Percentiles rank a stretch among this genome's conserved stretches.
Evolutionary conservation across 2,797 vertebrate genomes (phyloP).

Genomic region (Chanos chanos): DNA sequence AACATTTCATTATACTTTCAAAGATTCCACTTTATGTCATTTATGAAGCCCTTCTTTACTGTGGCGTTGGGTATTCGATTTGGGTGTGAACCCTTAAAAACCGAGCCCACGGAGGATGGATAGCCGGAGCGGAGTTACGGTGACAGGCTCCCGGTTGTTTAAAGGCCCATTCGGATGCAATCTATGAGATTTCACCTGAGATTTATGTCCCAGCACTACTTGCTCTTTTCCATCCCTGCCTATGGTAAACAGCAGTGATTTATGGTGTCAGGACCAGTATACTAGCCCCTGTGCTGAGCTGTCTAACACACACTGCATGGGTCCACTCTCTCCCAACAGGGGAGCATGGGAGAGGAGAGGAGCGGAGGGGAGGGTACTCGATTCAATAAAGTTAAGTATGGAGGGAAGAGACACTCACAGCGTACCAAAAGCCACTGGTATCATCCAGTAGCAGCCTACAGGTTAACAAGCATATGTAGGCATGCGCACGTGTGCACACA

Average conservation of each 20-base stretch:
- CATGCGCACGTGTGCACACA: too few species aligned
- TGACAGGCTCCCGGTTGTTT: constrained; percentile 62
- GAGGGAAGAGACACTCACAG: too few species aligned
- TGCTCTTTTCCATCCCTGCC: constrained; percentile 41
- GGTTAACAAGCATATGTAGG: too few species aligned
- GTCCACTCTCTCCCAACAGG: background rate
- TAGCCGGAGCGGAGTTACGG: constrained; percentile 44
- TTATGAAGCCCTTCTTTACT: too few species aligned
- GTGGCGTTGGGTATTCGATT: too few species aligned
- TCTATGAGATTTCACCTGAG: constrained; percentile 61
- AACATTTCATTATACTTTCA: too few species aligned
- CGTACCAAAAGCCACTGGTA: too few species aligned
- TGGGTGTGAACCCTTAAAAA: constrained; percentile 44
- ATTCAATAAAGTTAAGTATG: too few species aligned
- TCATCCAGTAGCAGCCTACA: too few species aligned
- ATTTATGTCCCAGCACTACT: constrained; percentile 59
- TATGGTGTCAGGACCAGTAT: constrained; percentile 50
- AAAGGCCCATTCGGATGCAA: constrained; percentile 69
- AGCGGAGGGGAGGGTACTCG: too few species aligned
- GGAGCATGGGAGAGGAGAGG: background rate
- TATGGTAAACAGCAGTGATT: constrained; percentile 59
- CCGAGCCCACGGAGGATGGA: constrained; percentile 48
- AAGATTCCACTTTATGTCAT: too few species aligned
- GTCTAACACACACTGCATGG: constrained; percentile 44
- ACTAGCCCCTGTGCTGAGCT: constrained; percentile 27